Evolutionary conservation across 2,888 invertebrate genomes (phyloP).

Genomic region (Brachyptera risi): DNA sequence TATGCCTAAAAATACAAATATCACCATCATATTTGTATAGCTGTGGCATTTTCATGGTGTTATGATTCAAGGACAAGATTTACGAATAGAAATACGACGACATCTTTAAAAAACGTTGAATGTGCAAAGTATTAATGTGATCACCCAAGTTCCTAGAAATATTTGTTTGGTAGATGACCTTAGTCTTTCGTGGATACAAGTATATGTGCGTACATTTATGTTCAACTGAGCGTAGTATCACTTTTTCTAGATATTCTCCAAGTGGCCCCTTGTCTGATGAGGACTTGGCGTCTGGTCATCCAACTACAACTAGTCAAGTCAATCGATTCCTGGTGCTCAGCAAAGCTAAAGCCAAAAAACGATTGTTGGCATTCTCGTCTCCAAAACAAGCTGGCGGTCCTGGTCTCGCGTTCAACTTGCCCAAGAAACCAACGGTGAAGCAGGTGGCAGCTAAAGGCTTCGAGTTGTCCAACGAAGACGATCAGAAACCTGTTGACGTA

Average conservation of each 20-base stretch:
- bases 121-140: no score
- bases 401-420: slow-evolving; percentile 31
- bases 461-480: slow-evolving; percentile 3
- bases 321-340: slow-evolving; percentile 38
- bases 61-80: no score
- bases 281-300: neutral
- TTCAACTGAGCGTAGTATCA: neutral
- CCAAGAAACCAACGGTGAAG: slow-evolving; percentile 28
- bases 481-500: neutral
- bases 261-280: slow-evolving; percentile 26
- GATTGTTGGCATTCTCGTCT: slow-evolving; percentile 45
- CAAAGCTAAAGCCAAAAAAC: slow-evolving; percentile 44
- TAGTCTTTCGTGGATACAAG: neutral
- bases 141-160: no score
- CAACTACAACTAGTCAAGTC: neutral
- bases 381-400: slow-evolving; percentile 38
- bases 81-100: no score
- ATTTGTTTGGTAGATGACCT: no score
- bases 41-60: no score
- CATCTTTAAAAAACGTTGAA: no score
- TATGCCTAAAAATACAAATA: no score
- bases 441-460: slow-evolving; percentile 28
- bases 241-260: slow-evolving; percentile 27
- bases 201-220: neutral
- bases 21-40: no score